Base-by-base conservation (phyloP, 1,140 invertebrate genomes). In the Pachypeltis micranthus region DNA sequence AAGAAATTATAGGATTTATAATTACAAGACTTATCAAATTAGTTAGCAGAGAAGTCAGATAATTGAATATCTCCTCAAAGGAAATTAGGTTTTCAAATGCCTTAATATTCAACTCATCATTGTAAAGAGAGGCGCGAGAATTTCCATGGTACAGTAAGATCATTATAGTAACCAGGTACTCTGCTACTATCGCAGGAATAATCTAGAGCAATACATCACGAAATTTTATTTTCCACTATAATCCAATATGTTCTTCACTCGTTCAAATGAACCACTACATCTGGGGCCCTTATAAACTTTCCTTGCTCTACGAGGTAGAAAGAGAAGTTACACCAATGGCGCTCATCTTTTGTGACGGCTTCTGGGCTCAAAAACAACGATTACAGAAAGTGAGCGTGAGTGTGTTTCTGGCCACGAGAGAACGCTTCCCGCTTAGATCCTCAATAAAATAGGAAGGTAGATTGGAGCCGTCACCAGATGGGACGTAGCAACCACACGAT, bases 101-200 rank as follows among this genome's bases (percentile, higher is more conserved):
- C 47, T 51, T 51, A 39, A n/a, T n/a, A n/a, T n/a, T 51, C 47
- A 51, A 51, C 47, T n/a, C 12, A 51, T 51, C 47, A 51, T 51
- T 21, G 23, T 7, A 21, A 7, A 39, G n/a, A n/a, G 7, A 7
- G 7, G 34, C n/a, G 7, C 7, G 7, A n/a, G 34, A 39, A 39
- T 10, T 39, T 10, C n/a, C 7, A 39, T 39, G n/a, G 34, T n/a
- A 10, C n/a, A 39, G 7, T 10, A n/a, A 39, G 7, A n/a, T n/a
- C n/a, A 10, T n/a, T 10, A n/a, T 39, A 10, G 7, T n/a, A 39
- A 39, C 7, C 34, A 39, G 34, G n/a, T 39, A 39, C 34, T 7
- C 34, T 10, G 7, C 34, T 39, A 10, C 34, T 10, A 39, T 7
- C 34, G 34, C n/a, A 39, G 34, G n/a, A 39, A 7, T 10, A 10